A percentile compares a stretch with the other conserved stretches of the same genome.
Conservation (phyloP, 2,113 vertebrate species). For the Chaetorhynchus papuensis region DNA sequence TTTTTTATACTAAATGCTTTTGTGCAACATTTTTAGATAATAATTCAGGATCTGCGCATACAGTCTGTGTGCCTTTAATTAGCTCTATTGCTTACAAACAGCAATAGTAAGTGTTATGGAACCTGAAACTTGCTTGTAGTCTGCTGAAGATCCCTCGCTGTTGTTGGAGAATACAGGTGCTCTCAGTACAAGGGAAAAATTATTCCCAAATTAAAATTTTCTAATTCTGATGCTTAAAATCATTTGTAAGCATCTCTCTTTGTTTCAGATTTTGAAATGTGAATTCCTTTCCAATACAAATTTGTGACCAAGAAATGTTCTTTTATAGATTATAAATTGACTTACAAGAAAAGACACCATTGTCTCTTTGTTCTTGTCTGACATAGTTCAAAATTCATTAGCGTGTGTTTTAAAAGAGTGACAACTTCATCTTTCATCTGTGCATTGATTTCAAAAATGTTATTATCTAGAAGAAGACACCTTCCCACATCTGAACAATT, state of each 20-base stretch:
- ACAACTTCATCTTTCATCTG: constrained; percentile 21
- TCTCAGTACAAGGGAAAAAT: not conserved
- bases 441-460: not conserved
- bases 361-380: not conserved
- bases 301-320: not conserved
- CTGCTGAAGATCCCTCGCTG: not conserved
- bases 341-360: not conserved
- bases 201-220: not conserved
- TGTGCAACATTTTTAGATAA: not conserved
- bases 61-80: not conserved
- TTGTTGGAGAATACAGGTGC: not conserved
- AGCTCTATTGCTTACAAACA: not conserved
- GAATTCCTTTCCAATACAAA: constrained; percentile 8
- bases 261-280: not conserved
- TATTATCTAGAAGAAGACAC: not conserved
- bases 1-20: not conserved
- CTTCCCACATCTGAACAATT: not conserved
- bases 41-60: not conserved
- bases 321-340: constrained; percentile 2
- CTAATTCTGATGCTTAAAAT: not conserved
- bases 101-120: not conserved
- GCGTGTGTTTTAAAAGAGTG: constrained; percentile 9
- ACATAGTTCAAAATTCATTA: constrained; percentile 23
- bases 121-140: not conserved
- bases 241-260: not conserved